Evolutionary conservation across 2,888 invertebrate species (phyloP), one percentile per base, ranked within the genome.

Genomic region (Cynaeus angustus): DNA sequence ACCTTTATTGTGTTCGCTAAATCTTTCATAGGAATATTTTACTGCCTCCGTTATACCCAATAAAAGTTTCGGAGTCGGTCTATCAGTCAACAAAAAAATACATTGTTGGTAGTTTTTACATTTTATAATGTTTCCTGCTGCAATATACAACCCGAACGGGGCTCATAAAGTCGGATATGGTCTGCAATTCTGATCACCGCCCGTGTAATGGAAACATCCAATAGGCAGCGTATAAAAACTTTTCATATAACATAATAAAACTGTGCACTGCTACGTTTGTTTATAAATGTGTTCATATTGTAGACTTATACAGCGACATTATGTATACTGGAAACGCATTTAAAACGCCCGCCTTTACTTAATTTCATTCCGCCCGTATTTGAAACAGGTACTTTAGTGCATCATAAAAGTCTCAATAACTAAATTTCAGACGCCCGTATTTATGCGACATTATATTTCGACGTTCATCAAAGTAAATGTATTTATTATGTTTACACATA

Each of bases 101-200:
- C 82, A 82, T 80, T 82, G 83, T 83, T 77, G 81, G 82, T 80
- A 81, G 82, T 83, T 83, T 83, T 82, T 83, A 83, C 83, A 83
- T 82, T 83, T 83, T 83, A 82, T 83, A 83, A 83, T 83, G 82
- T 83, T 80, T 79, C 77, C 80, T 77, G 78, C 73, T 79, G 83
- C 83, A 81, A 77, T 78, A 75, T 83, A 83, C 81, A 82, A 77
- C 79, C 80, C 83, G 81, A 82, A 82, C 80, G 80, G 83, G 81
- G 81, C 80, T 78, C 83, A 79, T 83, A 84, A 83, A 83, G 76
- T 74, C 74, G 80, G 77, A 82, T 83, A 82, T 80, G 80, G 80
- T 79, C 81, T 79, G 82, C 82, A 82, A 83, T 83, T 83, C 82
- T 82, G 83, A 83, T 83, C 82, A 81, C 79, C 79, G 79, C 72